Evolutionary conservation across 2,113 vertebrate species (phyloP), one percentile per base, ranked within the genome.

Genomic region (Chroicocephalus ridibundus): DNA sequence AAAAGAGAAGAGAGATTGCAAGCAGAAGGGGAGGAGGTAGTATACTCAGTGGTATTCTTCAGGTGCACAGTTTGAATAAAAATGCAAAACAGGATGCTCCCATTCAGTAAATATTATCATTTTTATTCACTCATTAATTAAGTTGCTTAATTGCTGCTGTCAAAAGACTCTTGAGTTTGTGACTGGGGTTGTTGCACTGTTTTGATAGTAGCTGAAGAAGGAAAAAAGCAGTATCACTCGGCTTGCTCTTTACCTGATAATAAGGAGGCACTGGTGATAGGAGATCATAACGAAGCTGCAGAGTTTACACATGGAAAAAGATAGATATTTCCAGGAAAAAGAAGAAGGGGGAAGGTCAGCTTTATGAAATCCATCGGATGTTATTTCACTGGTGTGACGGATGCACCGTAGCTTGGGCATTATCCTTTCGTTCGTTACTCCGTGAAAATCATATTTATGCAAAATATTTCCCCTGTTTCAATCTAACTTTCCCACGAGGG

Each of bases 71-170:
- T 98, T 98, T 96, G 98, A 98, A 98, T 97, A 97, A 98, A 98
- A 98, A 98, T 98, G 98, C 97, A 98, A 98, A 98, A 97, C 97
- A 98, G 98, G 97, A 98, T 97, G 98, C 98, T 98, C 97, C 97
- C 97, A 95, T 98, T 98, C 98, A 97, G 98, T 98, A 98, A 99
- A 99, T 98, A 99, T 99, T 98, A 98, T 98, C 98, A 97, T 98
- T 98, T 98, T 98, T 98, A 98, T 98, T 98, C 98, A 96, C 96
- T 98, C 98, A 98, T 98, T 98, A 98, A 99, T 99, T 99, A 98
- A 98, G 98, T 98, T 98, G 98, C 98, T 98, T 98, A 99, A 99
- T 99, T 98, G 98, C 97, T 97, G 97, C 98, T 99, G 98, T 98
- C 98, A 98, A 98, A 98, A 98, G 98, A 98, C 98, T 98, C 98